Evolutionary conservation across 2,888 invertebrate genomes (phyloP).

Genomic region (Pheosia gnoma): DNA sequence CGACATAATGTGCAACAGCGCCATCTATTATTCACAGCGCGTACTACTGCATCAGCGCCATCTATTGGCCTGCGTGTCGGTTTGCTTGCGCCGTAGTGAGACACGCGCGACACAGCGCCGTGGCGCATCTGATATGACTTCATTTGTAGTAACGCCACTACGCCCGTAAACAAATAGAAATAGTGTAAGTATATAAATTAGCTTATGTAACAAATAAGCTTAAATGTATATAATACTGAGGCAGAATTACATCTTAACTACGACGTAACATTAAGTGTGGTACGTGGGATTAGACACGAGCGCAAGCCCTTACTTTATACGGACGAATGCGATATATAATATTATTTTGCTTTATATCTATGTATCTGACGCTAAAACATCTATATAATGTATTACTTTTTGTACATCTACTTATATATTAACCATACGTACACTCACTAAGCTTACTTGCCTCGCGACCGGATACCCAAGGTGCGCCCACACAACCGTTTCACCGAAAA

Average conservation of each 20-base stretch:
- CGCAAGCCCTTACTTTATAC: constrained; percentile 83
- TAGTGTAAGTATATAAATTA: constrained; percentile 79
- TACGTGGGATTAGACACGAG: constrained; percentile 83
- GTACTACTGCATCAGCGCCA: constrained; percentile 31
- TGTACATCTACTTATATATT: constrained; percentile 84
- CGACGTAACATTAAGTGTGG: constrained; percentile 82
- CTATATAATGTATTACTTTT: constrained; percentile 84
- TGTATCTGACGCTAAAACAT: constrained; percentile 84
- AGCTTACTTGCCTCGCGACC: constrained; percentile 74
- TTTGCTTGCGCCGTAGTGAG: constrained; percentile 43
- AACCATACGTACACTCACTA: constrained; percentile 83
- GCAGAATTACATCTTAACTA: constrained; percentile 84
- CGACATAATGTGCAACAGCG: constrained; percentile 31
- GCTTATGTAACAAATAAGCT: constrained; percentile 84
- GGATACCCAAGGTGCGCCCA: constrained; percentile 73
- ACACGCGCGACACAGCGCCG: constrained; percentile 54
- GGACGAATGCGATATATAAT: constrained; percentile 85
- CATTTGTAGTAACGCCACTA: constrained; percentile 76
- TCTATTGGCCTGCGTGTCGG: constrained; percentile 23
- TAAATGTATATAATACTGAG: constrained; percentile 84
- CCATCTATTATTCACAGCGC: constrained; percentile 35
- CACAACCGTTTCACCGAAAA: constrained; percentile 48
- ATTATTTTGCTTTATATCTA: constrained; percentile 83
- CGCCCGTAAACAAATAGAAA: constrained; percentile 80
- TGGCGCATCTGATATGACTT: constrained; percentile 81